Base-by-base conservation (phyloP, 2,797 vertebrate species). In the Kryptopterus vitreolus region DNA sequence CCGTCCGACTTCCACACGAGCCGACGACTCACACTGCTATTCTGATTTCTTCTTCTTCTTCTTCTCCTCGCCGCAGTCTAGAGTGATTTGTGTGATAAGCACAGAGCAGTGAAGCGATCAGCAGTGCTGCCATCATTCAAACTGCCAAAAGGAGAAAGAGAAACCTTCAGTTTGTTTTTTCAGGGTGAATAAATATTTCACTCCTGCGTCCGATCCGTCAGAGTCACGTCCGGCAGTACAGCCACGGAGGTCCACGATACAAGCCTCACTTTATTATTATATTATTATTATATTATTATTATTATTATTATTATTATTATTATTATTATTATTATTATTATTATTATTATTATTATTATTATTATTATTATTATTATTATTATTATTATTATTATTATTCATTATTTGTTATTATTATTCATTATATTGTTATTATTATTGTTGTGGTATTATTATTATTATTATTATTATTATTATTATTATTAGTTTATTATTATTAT, bases 41-140 rank as follows among this genome's bases (percentile, higher is more conserved):
- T 50, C 24, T 50, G 66, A 69, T 50, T 43, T 43, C 3, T 43
- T 43, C n/a, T n/a, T n/a, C n/a, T 48, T 20, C 24, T 52, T 70
- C 43, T 33, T 26, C 10, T 71, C 22, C 48, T 71, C 29, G 50
- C 69, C 53, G 69, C 69, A 53, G 50, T 71, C 11, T 22, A 18
- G n/a, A 71, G 50, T 2, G 43, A 53, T 53, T 71, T 33, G 16
- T 53, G 26, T 71, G 69, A 71, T 53, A 71, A 53, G 48, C 48
- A 33, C 69, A 71, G 24, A 13, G 69, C 22, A 10, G 2, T 29
- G 50, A 33, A 53, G 69, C 18, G 69, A 72, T 53, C 29, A 72
- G 50, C 31, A 0, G 29, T n/a, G 18, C 48, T 55, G 11, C 50
- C 11, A 55, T 72, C 48, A 55, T 22, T 72, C 69, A 72, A 33